Evolutionary conservation across 2,797 vertebrate genomes (phyloP).

Genomic region (Uromys caudimaculatus): DNA sequence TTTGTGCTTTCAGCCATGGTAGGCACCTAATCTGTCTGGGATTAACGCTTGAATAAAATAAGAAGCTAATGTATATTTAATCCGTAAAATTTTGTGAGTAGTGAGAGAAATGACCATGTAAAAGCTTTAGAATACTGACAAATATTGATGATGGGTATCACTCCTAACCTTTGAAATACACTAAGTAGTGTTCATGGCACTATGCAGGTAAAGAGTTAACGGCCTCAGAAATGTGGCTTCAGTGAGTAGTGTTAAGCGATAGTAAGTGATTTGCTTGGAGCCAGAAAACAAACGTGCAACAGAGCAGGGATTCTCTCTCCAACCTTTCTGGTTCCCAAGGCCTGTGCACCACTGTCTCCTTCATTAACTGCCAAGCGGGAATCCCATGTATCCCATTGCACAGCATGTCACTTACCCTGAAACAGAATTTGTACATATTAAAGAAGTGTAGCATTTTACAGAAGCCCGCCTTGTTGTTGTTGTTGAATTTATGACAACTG

Average conservation of each 20-base stretch:
- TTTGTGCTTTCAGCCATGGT: neutral
- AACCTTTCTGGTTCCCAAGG: neutral
- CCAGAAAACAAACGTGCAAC: neutral
- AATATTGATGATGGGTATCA: neutral
- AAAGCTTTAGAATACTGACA: neutral
- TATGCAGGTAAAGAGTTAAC: neutral
- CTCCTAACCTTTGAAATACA: neutral
- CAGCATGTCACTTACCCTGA: neutral
- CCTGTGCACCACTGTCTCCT: neutral
- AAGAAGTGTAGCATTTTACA: neutral
- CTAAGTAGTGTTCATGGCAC: neutral
- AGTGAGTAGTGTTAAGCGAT: neutral
- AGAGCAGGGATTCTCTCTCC: neutral
- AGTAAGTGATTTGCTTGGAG: neutral
- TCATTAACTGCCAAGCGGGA: neutral
- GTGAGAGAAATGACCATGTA: neutral
- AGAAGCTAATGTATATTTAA: neutral
- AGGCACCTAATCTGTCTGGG: neutral
- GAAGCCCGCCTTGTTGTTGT: neutral
- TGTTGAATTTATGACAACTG: neutral
- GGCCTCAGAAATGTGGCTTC: neutral
- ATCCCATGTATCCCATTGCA: neutral
- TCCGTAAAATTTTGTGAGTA: neutral
- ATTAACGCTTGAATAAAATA: conserved; percentile 40
- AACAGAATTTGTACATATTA: conserved; percentile 30